Percentiles rank a stretch among this genome's conserved stretches.
These are phyloP conservation scores for Poeciliopsis retropinna DNA, from an alignment of 2,113 vertebrate species.

Conservation along the genomic window DNA sequence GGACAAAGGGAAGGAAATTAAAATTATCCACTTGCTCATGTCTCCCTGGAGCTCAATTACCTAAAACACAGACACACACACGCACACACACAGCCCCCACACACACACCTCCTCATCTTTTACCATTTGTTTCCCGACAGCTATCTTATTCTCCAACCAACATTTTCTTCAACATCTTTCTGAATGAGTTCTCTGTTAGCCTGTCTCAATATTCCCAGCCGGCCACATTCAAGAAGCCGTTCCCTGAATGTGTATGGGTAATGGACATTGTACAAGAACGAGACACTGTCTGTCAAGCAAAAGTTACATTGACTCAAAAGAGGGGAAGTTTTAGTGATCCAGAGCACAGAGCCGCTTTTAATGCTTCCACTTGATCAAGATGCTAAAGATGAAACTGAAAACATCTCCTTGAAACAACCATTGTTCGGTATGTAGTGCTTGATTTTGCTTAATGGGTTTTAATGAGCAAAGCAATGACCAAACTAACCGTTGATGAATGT, in stretches of 20 bases:
- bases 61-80: constrained; percentile 19
- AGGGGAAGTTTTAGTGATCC: not conserved
- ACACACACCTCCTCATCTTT: constrained; percentile 7
- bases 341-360: not conserved
- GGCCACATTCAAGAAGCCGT: not conserved
- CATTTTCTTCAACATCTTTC: no score
- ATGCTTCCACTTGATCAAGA: constrained; percentile 17
- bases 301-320: constrained; percentile 29
- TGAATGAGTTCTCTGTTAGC: not conserved
- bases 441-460: constrained; percentile 67
- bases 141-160: constrained; percentile 20
- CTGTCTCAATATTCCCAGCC: constrained; percentile 16
- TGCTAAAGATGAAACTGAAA: constrained; percentile 11
- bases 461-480: constrained; percentile 30
- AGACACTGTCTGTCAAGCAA: constrained; percentile 17
- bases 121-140: constrained; percentile 7
- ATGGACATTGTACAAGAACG: not conserved
- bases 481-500: no score
- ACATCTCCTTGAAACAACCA: constrained; percentile 41
- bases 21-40: constrained; percentile 61
- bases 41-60: constrained; percentile 57
- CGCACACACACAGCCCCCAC: constrained; percentile 12
- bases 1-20: constrained; percentile 35
- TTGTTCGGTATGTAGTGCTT: constrained; percentile 63
- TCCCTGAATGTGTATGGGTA: constrained; percentile 15